Evolutionary conservation across 2,797 vertebrate genomes (phyloP).

Genomic region (Falco naumanni): DNA sequence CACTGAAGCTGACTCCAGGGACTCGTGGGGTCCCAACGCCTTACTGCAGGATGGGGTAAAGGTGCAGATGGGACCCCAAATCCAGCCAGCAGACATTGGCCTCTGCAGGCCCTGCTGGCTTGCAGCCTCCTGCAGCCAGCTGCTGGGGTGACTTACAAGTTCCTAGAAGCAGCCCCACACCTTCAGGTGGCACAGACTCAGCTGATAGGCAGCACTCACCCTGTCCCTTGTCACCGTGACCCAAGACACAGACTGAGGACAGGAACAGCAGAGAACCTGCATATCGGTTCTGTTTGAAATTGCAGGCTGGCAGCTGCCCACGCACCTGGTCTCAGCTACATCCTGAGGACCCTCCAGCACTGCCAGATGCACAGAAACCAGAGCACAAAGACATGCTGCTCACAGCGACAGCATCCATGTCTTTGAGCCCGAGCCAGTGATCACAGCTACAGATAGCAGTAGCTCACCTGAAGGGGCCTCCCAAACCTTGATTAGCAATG

Average conservation of each 20-base stretch:
- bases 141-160: neutral
- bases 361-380: neutral
- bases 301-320: neutral
- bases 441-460: neutral
- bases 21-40: fast-evolving
- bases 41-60: neutral
- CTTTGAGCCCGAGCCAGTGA: neutral
- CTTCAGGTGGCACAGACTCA: neutral
- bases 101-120: neutral
- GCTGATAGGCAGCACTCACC: fast-evolving
- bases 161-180: neutral
- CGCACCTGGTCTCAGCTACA: fast-evolving
- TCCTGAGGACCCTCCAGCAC: neutral
- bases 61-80: neutral
- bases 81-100: neutral
- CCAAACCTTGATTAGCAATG: neutral
- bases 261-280: neutral
- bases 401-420: neutral
- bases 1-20: neutral
- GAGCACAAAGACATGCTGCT: neutral
- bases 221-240: neutral
- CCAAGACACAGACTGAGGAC: neutral
- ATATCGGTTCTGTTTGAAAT: neutral
- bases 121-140: neutral
- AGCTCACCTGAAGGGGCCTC: neutral